phyloP scores from a whole-genome alignment of 2,797 vertebrate genomes.

The Brachymystax lenok region DNA sequence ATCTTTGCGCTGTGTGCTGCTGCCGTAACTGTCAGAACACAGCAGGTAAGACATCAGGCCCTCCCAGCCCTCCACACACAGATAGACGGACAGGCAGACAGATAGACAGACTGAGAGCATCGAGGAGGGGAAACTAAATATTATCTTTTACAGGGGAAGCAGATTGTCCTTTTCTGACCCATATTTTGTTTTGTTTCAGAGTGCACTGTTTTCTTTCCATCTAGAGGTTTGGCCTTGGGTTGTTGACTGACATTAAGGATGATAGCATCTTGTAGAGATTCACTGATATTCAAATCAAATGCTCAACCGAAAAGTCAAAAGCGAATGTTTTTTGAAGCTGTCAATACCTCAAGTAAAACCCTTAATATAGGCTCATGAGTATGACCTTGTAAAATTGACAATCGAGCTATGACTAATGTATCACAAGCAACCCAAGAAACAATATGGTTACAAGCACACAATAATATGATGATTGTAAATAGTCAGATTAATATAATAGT shows the following conservation, averaged over 20 bases:
- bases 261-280: slow-evolving; percentile 25
- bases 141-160: slow-evolving; percentile 21
- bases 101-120: slow-evolving; percentile 31
- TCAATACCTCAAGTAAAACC: not conserved
- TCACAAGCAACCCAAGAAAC: slow-evolving; percentile 29
- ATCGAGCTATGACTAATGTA: slow-evolving; percentile 73
- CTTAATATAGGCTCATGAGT: not conserved
- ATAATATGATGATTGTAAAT: too few relatives aligned
- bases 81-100: not conserved
- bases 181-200: slow-evolving; percentile 17
- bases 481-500: too few relatives aligned
- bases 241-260: slow-evolving; percentile 9
- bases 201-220: slow-evolving; percentile 37
- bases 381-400: slow-evolving; percentile 62
- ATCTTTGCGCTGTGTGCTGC: slow-evolving; percentile 78
- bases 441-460: too few relatives aligned
- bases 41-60: slow-evolving; percentile 79
- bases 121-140: slow-evolving; percentile 11
- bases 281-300: not conserved
- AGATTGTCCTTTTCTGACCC: slow-evolving; percentile 12
- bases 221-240: slow-evolving; percentile 31
- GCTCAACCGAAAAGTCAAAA: not conserved
- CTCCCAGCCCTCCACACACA: slow-evolving; percentile 69
- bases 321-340: not conserved
- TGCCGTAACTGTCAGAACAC: slow-evolving; percentile 81